phyloP scores from a whole-genome alignment of 92 coral and sea anemone genomes.

The Galaxea fascicularis region DNA sequence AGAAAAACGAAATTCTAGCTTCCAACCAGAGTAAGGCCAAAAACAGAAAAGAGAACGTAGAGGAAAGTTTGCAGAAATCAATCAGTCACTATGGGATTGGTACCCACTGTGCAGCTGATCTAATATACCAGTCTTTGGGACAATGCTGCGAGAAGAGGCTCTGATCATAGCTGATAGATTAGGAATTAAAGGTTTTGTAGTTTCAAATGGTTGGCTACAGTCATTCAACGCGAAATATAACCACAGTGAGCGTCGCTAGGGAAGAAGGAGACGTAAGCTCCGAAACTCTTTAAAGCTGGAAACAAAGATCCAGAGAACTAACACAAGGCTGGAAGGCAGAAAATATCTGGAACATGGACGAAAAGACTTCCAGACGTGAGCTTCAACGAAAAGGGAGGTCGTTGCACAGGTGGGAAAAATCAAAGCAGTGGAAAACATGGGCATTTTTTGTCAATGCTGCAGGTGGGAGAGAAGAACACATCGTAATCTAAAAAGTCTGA shows the following conservation, averaged over 20 bases:
- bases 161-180: constrained; percentile 46
- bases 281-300: constrained; percentile 60
- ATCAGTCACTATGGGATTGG: too few species aligned
- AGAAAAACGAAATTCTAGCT: too few species aligned
- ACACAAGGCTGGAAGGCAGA: constrained; percentile 49
- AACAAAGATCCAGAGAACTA: constrained; percentile 14
- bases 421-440: constrained; percentile 42
- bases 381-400: constrained; percentile 27
- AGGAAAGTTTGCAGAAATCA: too few species aligned
- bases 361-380: constrained; percentile 51
- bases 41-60: too few species aligned
- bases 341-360: constrained; percentile 74
- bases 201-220: constrained; percentile 68
- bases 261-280: constrained; percentile 64
- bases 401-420: constrained; percentile 29
- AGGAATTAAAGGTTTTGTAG: constrained; percentile 49
- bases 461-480: constrained; percentile 66
- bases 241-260: constrained; percentile 58
- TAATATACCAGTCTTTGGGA: constrained; percentile 46
- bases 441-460: constrained; percentile 73
- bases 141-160: constrained; percentile 64
- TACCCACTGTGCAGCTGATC: too few species aligned
- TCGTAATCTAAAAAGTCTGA: constrained; percentile 63
- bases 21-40: too few species aligned
- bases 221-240: constrained; percentile 55